Base-by-base conservation (phyloP, 2,113 vertebrate genomes). In the Athene noctua region DNA sequence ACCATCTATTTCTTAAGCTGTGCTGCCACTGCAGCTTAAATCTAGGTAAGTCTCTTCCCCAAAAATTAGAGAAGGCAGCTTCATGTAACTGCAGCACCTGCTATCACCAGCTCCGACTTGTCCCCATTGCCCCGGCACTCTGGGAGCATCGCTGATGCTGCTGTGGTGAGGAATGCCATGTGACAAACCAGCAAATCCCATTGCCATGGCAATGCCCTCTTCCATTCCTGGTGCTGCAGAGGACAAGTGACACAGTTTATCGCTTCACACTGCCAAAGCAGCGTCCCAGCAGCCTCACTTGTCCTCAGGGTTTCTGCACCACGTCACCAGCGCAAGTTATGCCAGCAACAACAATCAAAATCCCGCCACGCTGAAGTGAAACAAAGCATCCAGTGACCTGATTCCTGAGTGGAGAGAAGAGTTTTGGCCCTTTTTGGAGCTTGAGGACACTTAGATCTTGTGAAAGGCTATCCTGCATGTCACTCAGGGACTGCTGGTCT, bases 231-330 rank as follows among this genome's bases (percentile, higher is more conserved):
- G 8, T 59, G 62, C 90, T 19, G 9, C 46, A 11, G 5, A 66
- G 63, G 55, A 70, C 42, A 47, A 88, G 55, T 21, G 63, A 26
- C 86, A 38, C 19, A 51, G 32, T 38, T 77, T 57, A 26, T 66
- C 1, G 0, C 38, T 47, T 26, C 79, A 2, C 0, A 0, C 58
- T 77, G 79, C 52, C 91, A 47, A 55, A 80, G 51, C 2, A 0
- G 26, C 9, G 55, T 66, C 79, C 88, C 90, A 57, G 74, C 54
- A 51, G 65, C 85, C 61, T 79, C 8, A 2, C 94, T 72, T 52
- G 75, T 52, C 89, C 83, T 80, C 67, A 2, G 34, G 21, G 82
- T 42, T 94, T 80, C 83, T 55, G 44, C 67, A 61, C 83, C 73
- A 5, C 6, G 10, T 80, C 92, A 57, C 36, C 0, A 3, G 63